These are phyloP conservation scores for Gymnogyps californianus DNA, from an alignment of 2,113 vertebrate genomes.

Conservation along the genomic window DNA sequence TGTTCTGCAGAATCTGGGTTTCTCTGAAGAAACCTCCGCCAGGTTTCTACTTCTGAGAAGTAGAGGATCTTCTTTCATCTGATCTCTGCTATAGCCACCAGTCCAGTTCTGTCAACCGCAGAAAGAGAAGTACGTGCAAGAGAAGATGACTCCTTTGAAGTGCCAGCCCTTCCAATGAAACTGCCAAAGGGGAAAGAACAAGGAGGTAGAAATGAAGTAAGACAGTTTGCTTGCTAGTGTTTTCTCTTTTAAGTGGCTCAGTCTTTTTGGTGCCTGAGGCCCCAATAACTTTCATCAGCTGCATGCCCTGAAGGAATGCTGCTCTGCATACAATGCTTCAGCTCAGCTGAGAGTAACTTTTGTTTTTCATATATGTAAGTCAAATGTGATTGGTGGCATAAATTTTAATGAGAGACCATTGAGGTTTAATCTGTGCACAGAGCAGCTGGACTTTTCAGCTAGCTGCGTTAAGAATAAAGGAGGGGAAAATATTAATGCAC, in stretches of 20 bases:
- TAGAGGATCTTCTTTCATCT: neutral
- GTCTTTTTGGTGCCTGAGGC: neutral
- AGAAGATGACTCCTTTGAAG: neutral
- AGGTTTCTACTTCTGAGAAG: neutral
- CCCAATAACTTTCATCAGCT: neutral
- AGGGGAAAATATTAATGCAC: neutral
- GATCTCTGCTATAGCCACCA: neutral
- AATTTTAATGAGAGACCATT: neutral
- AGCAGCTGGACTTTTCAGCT: neutral
- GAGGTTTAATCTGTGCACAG: neutral
- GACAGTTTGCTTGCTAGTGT: neutral
- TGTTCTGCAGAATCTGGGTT: neutral
- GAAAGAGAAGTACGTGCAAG: neutral
- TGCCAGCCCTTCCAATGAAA: neutral
- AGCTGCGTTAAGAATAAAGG: neutral
- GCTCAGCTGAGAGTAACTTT: neutral
- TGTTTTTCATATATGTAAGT: neutral
- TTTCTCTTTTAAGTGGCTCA: neutral
- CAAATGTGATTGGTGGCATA: neutral
- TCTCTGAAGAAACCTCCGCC: neutral
- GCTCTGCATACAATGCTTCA: neutral
- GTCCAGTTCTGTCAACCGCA: neutral
- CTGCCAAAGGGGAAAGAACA: neutral
- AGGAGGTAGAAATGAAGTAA: neutral
- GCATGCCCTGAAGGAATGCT: neutral